These are phyloP conservation scores for Nomada lathburiana DNA, from an alignment of 2,888 invertebrate species.

Conservation along the genomic window DNA sequence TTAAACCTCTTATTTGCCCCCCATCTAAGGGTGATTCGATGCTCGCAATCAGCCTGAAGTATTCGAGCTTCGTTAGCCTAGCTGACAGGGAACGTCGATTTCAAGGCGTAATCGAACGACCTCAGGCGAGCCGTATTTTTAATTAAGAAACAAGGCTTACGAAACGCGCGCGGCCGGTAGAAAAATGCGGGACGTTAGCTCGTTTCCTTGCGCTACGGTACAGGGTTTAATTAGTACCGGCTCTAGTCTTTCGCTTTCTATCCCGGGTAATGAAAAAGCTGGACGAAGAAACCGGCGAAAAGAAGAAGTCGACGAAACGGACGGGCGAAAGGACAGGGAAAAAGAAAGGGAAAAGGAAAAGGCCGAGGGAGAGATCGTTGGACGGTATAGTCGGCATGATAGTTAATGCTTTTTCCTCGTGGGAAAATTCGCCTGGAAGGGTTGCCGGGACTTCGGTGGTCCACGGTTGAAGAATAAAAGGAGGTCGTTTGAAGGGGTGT, in stretches of 20 bases:
- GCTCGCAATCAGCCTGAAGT: background rate
- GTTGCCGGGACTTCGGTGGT: slow-evolving; percentile 37
- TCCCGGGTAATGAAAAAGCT: slow-evolving; percentile 37
- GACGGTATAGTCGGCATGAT: slow-evolving; percentile 37
- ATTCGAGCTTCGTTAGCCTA: slow-evolving; percentile 25
- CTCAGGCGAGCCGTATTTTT: slow-evolving; percentile 61
- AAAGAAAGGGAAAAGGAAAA: slow-evolving; percentile 21
- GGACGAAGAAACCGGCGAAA: slow-evolving; percentile 22
- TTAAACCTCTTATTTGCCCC: slow-evolving; percentile 1
- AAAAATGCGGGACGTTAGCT: slow-evolving; percentile 56
- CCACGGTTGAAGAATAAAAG: slow-evolving; percentile 31
- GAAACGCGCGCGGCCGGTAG: slow-evolving; percentile 42
- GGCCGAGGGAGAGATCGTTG: slow-evolving; percentile 24
- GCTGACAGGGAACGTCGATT: slow-evolving; percentile 21
- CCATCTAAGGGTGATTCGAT: background rate
- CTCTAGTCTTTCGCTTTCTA: slow-evolving; percentile 50
- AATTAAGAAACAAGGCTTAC: slow-evolving; percentile 73
- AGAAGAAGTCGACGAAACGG: slow-evolving; percentile 27
- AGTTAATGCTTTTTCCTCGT: slow-evolving; percentile 76
- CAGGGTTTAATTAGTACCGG: slow-evolving; percentile 77
- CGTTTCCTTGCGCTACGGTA: slow-evolving; percentile 54
- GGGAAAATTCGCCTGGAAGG: slow-evolving; percentile 67
- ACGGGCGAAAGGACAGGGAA: background rate
- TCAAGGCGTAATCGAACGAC: slow-evolving; percentile 34
- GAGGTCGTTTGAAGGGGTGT: slow-evolving; percentile 10